Evolutionary conservation across 2,113 vertebrate genomes (phyloP), one percentile per base, ranked within the genome.

Genomic region (Dasypus novemcinctus): DNA sequence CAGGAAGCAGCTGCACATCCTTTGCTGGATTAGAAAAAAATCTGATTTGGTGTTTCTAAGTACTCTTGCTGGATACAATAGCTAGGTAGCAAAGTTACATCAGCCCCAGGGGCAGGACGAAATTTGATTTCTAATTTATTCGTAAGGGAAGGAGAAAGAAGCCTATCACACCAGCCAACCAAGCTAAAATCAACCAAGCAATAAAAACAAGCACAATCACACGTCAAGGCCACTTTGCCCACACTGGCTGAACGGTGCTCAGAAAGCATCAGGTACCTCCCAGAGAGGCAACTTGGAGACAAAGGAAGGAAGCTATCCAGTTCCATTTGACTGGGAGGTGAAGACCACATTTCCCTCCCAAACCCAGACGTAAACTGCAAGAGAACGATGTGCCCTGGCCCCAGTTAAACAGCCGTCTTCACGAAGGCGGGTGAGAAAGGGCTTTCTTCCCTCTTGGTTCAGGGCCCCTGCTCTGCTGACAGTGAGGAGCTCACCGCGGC

Each of bases 301-400:
- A 4, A 33, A 7, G 31, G 27, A 72, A 63, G 69, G 20, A 18
- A 31, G 72, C 23, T 0, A 0, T 2, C 0, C 2, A 1, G 14
- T 20, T 89, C 41, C 71, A 43, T 18, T 10, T 29, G 27, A 29
- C 11, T 9, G 1, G 5, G 18, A 36, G 12, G 21, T 1, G 23
- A 83, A 21, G 49, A 52, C 14, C 14, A 0, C 0, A 2, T 25
- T 21, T 20, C 13, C 54, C 25, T 57, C 46, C 41, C 18, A 6
- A 49, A 33, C 29, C 31, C 52, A 64, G 27, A 75, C 0, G 15
- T 33, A 13, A 72, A 69, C 5, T 4, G 21, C 13, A 14, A 59
- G 23, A 15, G 27, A 63, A 41, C 29, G 1, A 31, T 1, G 15
- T 1, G 0, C 27, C 13, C 17, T 2, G 91, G 69, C 63, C 59